Percentiles rank a stretch among this genome's conserved stretches.
Conservation (phyloP, 2,888 invertebrate genomes). For the Steinernema hermaphroditum region DNA sequence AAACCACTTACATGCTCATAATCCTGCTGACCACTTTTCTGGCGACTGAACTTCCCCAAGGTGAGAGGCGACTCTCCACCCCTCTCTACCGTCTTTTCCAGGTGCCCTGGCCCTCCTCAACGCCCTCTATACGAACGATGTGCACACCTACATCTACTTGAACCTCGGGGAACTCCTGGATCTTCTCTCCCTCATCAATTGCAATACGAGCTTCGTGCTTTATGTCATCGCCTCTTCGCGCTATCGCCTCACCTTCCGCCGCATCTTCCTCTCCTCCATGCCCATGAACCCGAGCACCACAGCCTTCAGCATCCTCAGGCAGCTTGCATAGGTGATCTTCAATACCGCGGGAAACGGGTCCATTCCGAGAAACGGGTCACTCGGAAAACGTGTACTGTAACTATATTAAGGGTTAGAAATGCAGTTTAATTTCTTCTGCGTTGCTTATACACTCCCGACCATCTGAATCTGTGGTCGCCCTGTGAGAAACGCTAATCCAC, state of each 20-base stretch:
- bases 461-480: no score
- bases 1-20: constrained; percentile 55
- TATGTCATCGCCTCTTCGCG: constrained; percentile 55
- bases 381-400: no score
- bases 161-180: constrained; percentile 57
- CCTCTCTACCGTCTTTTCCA: constrained; percentile 26
- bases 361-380: background rate
- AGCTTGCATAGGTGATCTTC: background rate
- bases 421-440: no score
- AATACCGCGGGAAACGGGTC: background rate
- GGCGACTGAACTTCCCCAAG: constrained; percentile 57
- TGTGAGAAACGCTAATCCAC: no score
- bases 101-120: constrained; percentile 52
- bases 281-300: constrained; percentile 16
- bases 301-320: constrained; percentile 19
- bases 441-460: no score
- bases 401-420: no score
- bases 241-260: constrained; percentile 38
- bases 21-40: constrained; percentile 56
- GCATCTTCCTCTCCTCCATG: background rate
- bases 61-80: constrained; percentile 20
- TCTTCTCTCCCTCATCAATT: constrained; percentile 54
- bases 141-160: constrained; percentile 54
- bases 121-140: constrained; percentile 56
- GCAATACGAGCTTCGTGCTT: constrained; percentile 53